A percentile compares a stretch with the other conserved stretches of the same genome.
Evolutionary conservation across 1,140 invertebrate genomes (phyloP).

Genomic region (Artemia franciscana): DNA sequence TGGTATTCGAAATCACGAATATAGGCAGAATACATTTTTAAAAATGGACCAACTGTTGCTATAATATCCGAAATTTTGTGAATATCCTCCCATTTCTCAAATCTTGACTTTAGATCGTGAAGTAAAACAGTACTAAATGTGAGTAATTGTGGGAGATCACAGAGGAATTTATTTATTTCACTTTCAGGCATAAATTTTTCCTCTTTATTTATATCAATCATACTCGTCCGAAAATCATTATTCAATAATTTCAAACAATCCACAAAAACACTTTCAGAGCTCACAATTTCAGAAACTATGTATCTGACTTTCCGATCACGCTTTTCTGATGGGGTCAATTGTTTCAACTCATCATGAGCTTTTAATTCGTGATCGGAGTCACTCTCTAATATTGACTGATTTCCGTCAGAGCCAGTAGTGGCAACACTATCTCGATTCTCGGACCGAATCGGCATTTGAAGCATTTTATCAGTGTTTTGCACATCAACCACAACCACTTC

Average conservation of each 20-base stretch:
- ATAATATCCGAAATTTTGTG: conserved; percentile 45
- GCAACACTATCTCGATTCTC: conserved; percentile 1
- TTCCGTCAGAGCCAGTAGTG: conserved; percentile 10
- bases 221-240: conserved; percentile 32
- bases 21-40: conserved; percentile 46
- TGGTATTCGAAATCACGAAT: conserved; percentile 42
- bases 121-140: conserved; percentile 38
- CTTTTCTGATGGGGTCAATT: conserved; percentile 16
- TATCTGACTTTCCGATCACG: conserved; percentile 21
- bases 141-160: conserved; percentile 30
- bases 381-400: conserved; percentile 10
- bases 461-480: conserved; percentile 5
- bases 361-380: conserved; percentile 9
- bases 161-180: conserved; percentile 32
- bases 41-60: conserved; percentile 45
- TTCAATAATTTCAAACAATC: conserved; percentile 40
- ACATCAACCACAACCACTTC: neutral
- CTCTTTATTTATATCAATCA: conserved; percentile 21
- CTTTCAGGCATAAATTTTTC: conserved; percentile 23
- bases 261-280: conserved; percentile 43
- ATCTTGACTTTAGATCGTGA: conserved; percentile 33
- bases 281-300: conserved; percentile 39
- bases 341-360: conserved; percentile 12
- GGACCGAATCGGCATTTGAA: neutral
- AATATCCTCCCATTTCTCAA: conserved; percentile 32